phyloP scores from a whole-genome alignment of 1,140 invertebrate genomes.

The Temnothorax curvispinosus region DNA sequence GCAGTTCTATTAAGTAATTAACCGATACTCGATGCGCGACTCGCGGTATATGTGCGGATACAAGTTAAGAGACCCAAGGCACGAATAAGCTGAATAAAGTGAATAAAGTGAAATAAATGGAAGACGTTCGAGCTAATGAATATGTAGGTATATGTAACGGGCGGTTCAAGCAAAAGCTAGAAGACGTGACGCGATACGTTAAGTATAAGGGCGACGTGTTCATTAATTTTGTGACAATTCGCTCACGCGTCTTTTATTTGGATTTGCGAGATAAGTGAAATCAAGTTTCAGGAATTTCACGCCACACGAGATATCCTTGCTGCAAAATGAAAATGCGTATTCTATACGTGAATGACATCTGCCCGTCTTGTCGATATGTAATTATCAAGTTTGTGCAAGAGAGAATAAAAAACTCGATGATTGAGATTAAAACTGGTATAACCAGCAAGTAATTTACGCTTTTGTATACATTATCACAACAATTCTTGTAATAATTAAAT shows the following conservation, averaged over 20 bases:
- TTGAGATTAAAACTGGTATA: neutral
- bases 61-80: neutral
- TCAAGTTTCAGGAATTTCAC: neutral
- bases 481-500: conserved; percentile 1
- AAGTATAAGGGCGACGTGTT: conserved; percentile 1
- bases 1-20: neutral
- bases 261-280: neutral
- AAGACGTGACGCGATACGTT: neutral
- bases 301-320: neutral
- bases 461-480: neutral
- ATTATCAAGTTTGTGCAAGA: neutral
- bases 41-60: neutral
- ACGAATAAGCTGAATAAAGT: neutral
- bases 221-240: conserved; percentile 38
- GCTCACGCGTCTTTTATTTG: neutral
- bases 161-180: neutral
- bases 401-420: neutral
- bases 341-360: neutral
- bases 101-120: neutral
- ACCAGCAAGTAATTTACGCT: neutral
- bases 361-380: neutral
- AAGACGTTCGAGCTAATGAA: conserved; percentile 17
- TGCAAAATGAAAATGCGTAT: neutral
- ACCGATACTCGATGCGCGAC: neutral
- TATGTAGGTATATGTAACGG: conserved; percentile 14